Conservation (phyloP, 2,797 vertebrate species). For the Dendrocincla fuliginosa region DNA sequence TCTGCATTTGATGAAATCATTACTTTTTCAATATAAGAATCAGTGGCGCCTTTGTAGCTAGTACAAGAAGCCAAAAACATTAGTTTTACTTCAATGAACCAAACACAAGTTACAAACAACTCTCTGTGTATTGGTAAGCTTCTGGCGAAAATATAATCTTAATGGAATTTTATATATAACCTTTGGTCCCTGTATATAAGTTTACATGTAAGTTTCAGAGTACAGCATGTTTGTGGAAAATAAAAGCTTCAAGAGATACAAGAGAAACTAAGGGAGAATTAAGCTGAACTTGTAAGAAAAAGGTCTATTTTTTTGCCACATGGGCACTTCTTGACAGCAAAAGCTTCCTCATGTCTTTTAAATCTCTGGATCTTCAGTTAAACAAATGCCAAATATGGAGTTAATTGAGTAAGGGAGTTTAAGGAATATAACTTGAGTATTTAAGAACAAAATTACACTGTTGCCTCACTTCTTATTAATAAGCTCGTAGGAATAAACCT, state of each 20-base stretch:
- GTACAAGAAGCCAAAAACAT: constrained; percentile 7
- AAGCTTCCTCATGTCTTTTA: not conserved
- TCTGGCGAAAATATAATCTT: not conserved
- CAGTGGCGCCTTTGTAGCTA: constrained; percentile 96
- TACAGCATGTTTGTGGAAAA: not conserved
- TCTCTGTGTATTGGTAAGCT: not conserved
- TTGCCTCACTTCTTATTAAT: not conserved
- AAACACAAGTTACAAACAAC: not conserved
- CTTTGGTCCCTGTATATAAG: not conserved
- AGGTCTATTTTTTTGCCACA: not conserved
- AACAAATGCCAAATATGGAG: not conserved
- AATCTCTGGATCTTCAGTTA: not conserved
- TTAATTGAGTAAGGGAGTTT: not conserved
- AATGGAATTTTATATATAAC: not conserved
- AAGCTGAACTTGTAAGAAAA: not conserved
- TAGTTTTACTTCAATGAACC: not conserved
- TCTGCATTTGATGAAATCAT: constrained; percentile 99
- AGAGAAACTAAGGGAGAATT: not conserved
- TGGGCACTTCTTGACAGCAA: not conserved
- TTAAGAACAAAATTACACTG: not conserved
- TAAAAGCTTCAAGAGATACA: not conserved
- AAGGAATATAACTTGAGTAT: not conserved
- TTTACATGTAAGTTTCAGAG: not conserved
- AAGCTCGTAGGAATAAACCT: not conserved
- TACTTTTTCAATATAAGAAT: constrained; percentile 98